These are phyloP conservation scores for Apus apus DNA, from an alignment of 2,113 vertebrate species.

Conservation along the genomic window DNA sequence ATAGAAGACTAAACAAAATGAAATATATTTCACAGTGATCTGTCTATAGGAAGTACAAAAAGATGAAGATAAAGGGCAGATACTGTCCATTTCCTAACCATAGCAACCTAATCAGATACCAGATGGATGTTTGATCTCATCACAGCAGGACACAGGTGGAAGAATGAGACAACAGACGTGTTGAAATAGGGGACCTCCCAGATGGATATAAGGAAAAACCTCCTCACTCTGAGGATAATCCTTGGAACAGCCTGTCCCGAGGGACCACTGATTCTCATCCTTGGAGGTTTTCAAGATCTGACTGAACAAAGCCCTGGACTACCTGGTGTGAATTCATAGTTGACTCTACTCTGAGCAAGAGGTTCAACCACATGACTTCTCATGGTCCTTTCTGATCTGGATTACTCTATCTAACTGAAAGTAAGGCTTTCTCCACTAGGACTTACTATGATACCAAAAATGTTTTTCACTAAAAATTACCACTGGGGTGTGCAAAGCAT, in stretches of 20 bases:
- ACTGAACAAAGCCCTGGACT: background rate
- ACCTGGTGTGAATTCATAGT: background rate
- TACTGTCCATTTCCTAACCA: background rate
- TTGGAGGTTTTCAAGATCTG: background rate
- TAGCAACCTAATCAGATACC: background rate
- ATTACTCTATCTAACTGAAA: background rate
- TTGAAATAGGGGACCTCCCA: background rate
- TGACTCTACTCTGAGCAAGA: background rate
- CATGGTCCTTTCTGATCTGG: background rate
- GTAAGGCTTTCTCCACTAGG: background rate
- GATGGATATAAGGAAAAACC: background rate
- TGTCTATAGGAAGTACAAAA: background rate
- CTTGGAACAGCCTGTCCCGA: background rate
- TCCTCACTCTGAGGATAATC: background rate
- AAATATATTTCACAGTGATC: background rate
- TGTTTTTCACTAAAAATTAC: background rate
- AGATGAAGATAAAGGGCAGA: background rate
- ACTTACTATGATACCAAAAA: background rate
- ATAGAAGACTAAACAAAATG: background rate
- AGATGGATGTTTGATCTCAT: background rate
- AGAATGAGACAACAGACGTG: rapidly evolving
- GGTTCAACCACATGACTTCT: background rate
- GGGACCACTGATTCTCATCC: background rate
- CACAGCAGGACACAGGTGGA: background rate
- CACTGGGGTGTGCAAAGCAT: background rate